phyloP scores from a whole-genome alignment of 2,888 invertebrate species.

The Eupithecia subfuscata region DNA sequence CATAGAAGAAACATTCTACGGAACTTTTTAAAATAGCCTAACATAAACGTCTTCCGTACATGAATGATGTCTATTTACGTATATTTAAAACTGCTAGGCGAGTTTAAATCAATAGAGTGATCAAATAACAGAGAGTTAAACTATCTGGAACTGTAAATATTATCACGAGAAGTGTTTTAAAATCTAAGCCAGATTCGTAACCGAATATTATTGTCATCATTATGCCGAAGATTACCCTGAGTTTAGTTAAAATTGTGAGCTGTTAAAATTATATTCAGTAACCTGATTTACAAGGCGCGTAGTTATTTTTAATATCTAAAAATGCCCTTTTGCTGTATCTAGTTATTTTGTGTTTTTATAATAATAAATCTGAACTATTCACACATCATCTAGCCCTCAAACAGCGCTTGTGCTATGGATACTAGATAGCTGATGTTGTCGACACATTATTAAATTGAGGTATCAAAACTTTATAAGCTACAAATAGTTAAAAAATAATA shows the following conservation, averaged over 20 bases:
- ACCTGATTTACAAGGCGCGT: not conserved
- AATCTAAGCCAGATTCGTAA: slow-evolving; percentile 28
- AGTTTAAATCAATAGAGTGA: slow-evolving; percentile 27
- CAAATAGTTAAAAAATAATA: too few relatives aligned
- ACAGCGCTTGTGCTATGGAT: not conserved
- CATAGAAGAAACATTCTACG: not conserved
- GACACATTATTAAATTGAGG: not conserved
- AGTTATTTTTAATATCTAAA: not conserved
- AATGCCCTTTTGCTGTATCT: not conserved
- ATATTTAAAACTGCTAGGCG: slow-evolving; percentile 1
- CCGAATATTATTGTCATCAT: slow-evolving; percentile 9
- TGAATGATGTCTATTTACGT: not conserved
- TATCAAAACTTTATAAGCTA: not conserved
- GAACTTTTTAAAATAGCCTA: not conserved
- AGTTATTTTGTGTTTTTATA: not conserved
- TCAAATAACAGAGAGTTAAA: slow-evolving; percentile 53
- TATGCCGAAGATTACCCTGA: not conserved
- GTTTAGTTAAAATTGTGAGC: not conserved
- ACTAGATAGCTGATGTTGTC: not conserved
- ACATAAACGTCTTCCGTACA: not conserved
- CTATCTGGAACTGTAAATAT: slow-evolving; percentile 58
- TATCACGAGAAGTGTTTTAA: slow-evolving; percentile 43
- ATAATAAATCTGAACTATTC: not conserved
- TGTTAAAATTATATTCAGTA: not conserved
- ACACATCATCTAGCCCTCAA: not conserved